A percentile compares a stretch with the other conserved stretches of the same genome.
These are phyloP conservation scores for Pseudorectes ferrugineus DNA, from an alignment of 2,113 vertebrate genomes.

Conservation along the genomic window DNA sequence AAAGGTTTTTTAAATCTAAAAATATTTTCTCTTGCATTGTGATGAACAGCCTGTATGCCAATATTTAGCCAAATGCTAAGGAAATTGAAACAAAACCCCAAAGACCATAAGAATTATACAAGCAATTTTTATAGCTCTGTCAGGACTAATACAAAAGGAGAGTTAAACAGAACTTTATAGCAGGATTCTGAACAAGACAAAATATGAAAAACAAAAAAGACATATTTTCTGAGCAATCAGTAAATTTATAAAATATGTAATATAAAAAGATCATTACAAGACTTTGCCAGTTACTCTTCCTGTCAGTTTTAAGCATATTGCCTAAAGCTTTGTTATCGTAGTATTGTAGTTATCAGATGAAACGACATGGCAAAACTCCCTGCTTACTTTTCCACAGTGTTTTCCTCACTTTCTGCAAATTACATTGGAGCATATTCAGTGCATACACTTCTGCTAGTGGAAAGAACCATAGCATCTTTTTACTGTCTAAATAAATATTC, in stretches of 20 bases:
- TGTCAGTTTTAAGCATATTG: constrained; percentile 50
- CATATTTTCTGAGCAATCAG: background rate
- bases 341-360: constrained; percentile 47
- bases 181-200: background rate
- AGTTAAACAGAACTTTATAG: constrained; percentile 14
- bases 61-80: background rate
- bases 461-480: constrained; percentile 4
- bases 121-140: background rate
- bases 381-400: constrained; percentile 49
- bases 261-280: constrained; percentile 12
- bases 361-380: constrained; percentile 30
- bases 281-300: constrained; percentile 29
- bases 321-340: constrained; percentile 55
- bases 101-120: background rate
- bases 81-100: background rate
- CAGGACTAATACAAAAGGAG: background rate
- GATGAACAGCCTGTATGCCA: background rate
- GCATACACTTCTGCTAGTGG: background rate
- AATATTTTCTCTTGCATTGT: background rate
- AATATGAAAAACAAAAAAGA: background rate
- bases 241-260: background rate
- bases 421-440: background rate
- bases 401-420: constrained; percentile 24
- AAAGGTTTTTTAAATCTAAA: background rate
- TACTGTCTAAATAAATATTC: background rate